A percentile compares a stretch with the other conserved stretches of the same genome.
phyloP scores from a whole-genome alignment of 2,113 vertebrate genomes.

The Clarias gariepinus region DNA sequence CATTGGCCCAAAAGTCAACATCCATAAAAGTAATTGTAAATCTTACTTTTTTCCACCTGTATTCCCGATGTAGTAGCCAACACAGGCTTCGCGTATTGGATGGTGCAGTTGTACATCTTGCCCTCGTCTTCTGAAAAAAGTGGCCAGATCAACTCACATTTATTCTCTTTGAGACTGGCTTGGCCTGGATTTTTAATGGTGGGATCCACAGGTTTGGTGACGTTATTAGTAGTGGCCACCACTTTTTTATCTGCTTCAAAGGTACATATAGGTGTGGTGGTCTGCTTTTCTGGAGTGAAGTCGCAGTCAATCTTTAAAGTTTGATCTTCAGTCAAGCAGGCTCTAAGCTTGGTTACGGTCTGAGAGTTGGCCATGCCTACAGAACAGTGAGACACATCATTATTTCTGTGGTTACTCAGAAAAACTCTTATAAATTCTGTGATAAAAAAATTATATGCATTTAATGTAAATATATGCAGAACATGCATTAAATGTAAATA shows the following conservation, averaged over 20 bases:
- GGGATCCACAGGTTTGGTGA: constrained; percentile 48
- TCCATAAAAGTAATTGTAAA: not conserved
- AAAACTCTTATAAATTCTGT: not conserved
- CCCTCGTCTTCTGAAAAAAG: constrained; percentile 57
- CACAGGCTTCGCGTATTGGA: constrained; percentile 45
- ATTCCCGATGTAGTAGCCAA: constrained; percentile 40
- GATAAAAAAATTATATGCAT: not conserved
- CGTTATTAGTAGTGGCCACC: constrained; percentile 61
- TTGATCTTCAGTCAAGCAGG: constrained; percentile 65
- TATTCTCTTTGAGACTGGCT: constrained; percentile 49
- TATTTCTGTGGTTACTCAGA: not conserved
- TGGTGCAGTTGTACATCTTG: constrained; percentile 66
- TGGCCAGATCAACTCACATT: constrained; percentile 63
- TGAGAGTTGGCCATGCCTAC: constrained; percentile 67
- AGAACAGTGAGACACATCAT: constrained; percentile 11
- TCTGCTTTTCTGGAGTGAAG: constrained; percentile 52
- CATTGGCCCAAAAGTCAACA: not conserved
- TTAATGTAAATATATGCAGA: no score
- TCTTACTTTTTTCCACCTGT: constrained; percentile 70
- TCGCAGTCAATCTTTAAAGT: constrained; percentile 68
- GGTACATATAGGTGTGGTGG: constrained; percentile 59
- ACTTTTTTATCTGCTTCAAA: constrained; percentile 61
- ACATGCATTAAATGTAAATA: no score
- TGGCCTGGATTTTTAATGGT: constrained; percentile 63
- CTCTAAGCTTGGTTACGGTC: constrained; percentile 59